Conservation (phyloP, 2,113 vertebrate species). For the Mormyrus iriodes region DNA sequence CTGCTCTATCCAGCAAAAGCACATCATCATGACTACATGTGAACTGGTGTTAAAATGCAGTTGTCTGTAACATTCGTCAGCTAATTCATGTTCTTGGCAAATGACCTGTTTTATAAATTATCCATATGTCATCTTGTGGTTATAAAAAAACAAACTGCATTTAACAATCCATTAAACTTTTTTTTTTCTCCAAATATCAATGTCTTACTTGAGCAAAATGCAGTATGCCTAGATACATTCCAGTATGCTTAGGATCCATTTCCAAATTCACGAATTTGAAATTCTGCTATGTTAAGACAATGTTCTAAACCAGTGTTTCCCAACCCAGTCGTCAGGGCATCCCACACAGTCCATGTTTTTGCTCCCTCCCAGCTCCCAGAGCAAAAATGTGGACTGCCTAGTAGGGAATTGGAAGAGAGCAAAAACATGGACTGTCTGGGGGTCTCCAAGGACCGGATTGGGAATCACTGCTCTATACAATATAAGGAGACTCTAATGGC, state of each 20-base stretch:
- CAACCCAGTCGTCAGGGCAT: background rate
- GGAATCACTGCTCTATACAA: background rate
- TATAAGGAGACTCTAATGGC: background rate
- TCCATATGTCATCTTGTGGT: background rate
- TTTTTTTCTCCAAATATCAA: background rate
- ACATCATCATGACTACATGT: background rate
- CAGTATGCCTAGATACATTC: background rate
- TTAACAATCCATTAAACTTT: background rate
- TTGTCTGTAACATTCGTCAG: background rate
- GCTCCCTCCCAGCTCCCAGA: background rate
- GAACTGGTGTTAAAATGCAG: background rate
- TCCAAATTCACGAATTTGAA: background rate
- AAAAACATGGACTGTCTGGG: background rate
- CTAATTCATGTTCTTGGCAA: background rate
- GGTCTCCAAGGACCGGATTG: background rate
- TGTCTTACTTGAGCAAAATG: background rate
- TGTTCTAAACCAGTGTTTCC: background rate
- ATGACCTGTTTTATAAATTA: background rate
- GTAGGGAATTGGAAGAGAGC: background rate
- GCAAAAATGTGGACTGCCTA: background rate
- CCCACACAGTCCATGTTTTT: background rate
- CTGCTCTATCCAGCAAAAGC: background rate
- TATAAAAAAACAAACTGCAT: background rate
- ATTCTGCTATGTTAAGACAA: background rate
- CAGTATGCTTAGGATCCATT: background rate